Evolutionary conservation across 2,888 invertebrate genomes (phyloP).

Genomic region (Heliconius ismenius): DNA sequence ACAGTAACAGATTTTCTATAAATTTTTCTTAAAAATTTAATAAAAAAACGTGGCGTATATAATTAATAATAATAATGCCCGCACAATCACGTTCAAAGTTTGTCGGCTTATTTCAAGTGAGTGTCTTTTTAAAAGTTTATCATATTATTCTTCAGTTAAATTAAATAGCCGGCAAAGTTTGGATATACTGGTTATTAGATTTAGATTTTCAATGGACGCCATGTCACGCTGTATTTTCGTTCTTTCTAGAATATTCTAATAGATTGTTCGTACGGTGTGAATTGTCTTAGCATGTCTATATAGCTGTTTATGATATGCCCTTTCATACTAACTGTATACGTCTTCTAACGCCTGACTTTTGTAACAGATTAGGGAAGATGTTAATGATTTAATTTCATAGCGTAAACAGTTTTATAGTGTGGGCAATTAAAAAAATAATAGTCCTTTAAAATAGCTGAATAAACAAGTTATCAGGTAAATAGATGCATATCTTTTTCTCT

Average conservation of each 20-base stretch:
- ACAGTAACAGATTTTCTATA: constrained; percentile 72
- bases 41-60: constrained; percentile 38
- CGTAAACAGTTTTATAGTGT: constrained; percentile 68
- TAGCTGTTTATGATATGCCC: constrained; percentile 58
- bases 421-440: constrained; percentile 45
- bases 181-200: constrained; percentile 54
- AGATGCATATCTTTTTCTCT: constrained; percentile 82
- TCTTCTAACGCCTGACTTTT: constrained; percentile 17
- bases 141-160: background rate
- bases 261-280: constrained; percentile 69
- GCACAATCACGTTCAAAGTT: constrained; percentile 34
- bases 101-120: constrained; percentile 17
- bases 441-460: constrained; percentile 67
- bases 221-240: constrained; percentile 54
- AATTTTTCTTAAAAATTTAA: constrained; percentile 44
- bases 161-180: constrained; percentile 38
- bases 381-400: constrained; percentile 43
- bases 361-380: constrained; percentile 10
- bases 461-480: constrained; percentile 74
- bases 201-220: constrained; percentile 51
- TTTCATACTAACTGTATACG: background rate
- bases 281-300: constrained; percentile 54
- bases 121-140: constrained; percentile 6
- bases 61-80: constrained; percentile 27
- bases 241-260: constrained; percentile 54